Evolutionary conservation across 2,113 vertebrate species (phyloP), one percentile per base, ranked within the genome.

Genomic region (Rousettus leschenaultii): DNA sequence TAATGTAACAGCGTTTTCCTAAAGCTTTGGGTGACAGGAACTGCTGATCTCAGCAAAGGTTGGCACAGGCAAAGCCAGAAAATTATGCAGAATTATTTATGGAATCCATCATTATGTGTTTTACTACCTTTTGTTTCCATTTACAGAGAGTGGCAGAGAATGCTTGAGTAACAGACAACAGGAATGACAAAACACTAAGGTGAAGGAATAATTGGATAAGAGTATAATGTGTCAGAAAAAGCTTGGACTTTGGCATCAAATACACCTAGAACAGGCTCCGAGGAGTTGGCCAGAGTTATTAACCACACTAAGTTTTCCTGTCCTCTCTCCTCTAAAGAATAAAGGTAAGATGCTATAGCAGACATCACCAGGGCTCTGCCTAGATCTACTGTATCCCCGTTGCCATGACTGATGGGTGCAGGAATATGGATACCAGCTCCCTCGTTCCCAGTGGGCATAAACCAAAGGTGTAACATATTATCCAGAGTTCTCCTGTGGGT

Each of bases 211-310:
- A 8, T 78, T 53, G 6, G 65, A 24, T 40, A 12, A 66, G 28
- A 43, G 5, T 22, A 12, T 38, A 43, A 30, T 35, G n/a, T 26
- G 14, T 22, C 73, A 12, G 16, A 38, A 70, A 59, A 28, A 48
- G 7, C 33, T 55, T 83, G 21, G 16, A 1, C 9, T 77, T 65
- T 57, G 38, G 38, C 11, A 1, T 21, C n/a, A 91, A 71, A 55
- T 80, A 15, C 14, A n/a, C 3, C 3, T 30, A 51, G 6, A 0
- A n/a, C 48, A 28, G 19, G 15, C 3, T 77, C 3, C 6, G 0
- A 18, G 24, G 4, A 14, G 0, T 59, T 61, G 21, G 73, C 65
- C 57, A 78, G 33, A 68, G 9, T 53, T 79, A 28, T 8, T 51
- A n/a, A 82, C 6, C 30, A 51, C 1, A 5, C 6, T 65, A 12